A percentile compares a stretch with the other conserved stretches of the same genome.
Conservation (phyloP, 2,113 vertebrate species). For the Tachuris rubrigastra region DNA sequence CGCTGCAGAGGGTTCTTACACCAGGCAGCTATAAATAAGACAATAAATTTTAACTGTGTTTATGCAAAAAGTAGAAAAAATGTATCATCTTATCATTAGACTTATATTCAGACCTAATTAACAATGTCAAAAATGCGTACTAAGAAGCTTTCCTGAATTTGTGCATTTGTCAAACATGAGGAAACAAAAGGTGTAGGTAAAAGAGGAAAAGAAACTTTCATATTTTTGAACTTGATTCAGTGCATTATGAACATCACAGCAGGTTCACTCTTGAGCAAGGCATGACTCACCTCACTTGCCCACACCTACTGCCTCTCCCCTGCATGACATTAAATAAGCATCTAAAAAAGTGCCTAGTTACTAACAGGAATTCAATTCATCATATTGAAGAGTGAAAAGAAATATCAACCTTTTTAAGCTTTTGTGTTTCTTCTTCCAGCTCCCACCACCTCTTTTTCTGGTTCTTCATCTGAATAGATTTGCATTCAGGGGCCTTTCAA, state of each 20-base stretch:
- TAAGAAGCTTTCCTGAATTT: neutral
- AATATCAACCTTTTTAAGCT: neutral
- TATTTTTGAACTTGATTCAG: neutral
- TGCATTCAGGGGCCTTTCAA: constrained; percentile 8
- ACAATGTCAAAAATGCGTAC: neutral
- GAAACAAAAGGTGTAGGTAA: neutral
- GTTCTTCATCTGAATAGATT: constrained; percentile 19
- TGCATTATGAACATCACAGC: constrained; percentile 21
- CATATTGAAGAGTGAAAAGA: constrained; percentile 26
- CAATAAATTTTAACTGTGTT: neutral
- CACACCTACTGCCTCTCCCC: constrained; percentile 23
- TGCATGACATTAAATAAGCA: constrained; percentile 29
- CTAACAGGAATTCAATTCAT: constrained; percentile 19
- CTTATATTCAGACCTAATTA: neutral
- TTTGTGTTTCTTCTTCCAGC: constrained; percentile 29
- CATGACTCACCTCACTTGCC: constrained; percentile 45
- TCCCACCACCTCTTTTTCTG: neutral
- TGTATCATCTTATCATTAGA: neutral
- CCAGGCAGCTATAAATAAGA: neutral
- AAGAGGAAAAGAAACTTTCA: neutral
- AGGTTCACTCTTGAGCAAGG: neutral
- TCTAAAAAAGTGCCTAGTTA: constrained; percentile 18
- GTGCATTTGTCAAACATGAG: neutral
- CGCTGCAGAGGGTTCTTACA: neutral
- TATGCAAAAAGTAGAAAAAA: neutral